Evolutionary conservation across 53 echinoderm and acorn worm species (phyloP), one percentile per base, ranked within the genome.

Genomic region (Crossaster papposus): DNA sequence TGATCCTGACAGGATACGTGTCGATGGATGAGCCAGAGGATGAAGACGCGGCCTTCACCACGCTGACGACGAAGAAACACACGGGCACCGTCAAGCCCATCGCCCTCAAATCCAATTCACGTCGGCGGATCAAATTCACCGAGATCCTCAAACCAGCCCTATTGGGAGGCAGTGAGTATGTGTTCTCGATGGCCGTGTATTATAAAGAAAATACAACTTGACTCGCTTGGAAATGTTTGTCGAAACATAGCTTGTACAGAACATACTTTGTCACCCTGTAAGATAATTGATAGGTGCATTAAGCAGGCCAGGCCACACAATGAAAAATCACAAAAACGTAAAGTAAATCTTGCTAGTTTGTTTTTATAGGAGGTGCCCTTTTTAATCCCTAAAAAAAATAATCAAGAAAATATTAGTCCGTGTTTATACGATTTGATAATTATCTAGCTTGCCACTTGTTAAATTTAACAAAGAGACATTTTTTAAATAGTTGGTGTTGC

Each of bases 61-160:
- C 76, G 32, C 32, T 87, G 0, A 76, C 62, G 23, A 75, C 77
- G 11, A 87, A 77, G 63, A 75, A 77, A 62, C 87, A 87, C 62
- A 5, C 7, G 14, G 87, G 87, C 28, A 87, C 76, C 33, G 36
- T 87, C 87, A 87, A 87, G 62, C 35, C 75, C 12, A 76, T 76
- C 9, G 76, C 58, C 37, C 37, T 34, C 23, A 87, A 76, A 30
- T 58, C 87, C 6, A 30, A 28, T 11, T 55, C 75, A 54, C 87
- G 87, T 33, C 24, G 87, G 3, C 74, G 51, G 30, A 87, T 87
- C 77, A 55, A 75, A 36, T 76, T 87, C 62, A 87, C 75, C 15
- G 87, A 87, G 77, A 55, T 87, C 35, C 87, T 63, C 55, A 87
- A 87, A 34, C 87, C 87, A 14, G 87, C 72, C 14, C 31, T 87